Conservation (phyloP, 2,888 invertebrate genomes). For the Macroteleia sp. region DNA sequence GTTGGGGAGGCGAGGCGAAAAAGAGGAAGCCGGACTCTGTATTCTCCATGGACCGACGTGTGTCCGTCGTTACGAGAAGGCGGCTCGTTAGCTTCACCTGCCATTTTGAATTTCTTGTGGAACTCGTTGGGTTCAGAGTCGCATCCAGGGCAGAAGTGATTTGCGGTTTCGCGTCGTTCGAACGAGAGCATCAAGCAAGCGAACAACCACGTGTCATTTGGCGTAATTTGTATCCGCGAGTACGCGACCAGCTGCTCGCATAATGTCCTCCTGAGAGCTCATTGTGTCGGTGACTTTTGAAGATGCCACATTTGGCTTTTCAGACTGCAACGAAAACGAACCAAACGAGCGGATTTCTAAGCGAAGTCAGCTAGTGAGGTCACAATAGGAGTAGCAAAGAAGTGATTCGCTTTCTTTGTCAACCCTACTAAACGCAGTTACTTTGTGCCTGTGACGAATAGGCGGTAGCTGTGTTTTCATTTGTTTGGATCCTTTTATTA, state of each 20-base stretch:
- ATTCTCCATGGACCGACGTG: conserved; percentile 47
- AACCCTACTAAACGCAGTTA: conserved; percentile 30
- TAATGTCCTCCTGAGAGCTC: conserved; percentile 57
- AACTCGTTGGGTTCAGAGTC: conserved; percentile 40
- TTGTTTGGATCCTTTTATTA: conserved; percentile 66
- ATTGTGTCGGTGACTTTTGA: conserved; percentile 74
- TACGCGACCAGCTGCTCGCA: conserved; percentile 48
- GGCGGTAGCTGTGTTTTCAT: conserved; percentile 76
- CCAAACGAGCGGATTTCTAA: conserved; percentile 24
- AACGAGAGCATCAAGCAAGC: conserved; percentile 43
- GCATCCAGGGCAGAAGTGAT: conserved; percentile 68
- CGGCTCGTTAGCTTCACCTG: conserved; percentile 74
- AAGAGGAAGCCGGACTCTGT: conserved; percentile 34
- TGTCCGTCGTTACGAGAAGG: conserved; percentile 61
- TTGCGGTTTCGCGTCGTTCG: conserved; percentile 70
- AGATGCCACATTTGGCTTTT: conserved; percentile 56
- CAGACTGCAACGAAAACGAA: conserved; percentile 14
- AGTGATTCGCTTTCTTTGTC: conserved; percentile 47
- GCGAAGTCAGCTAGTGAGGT: conserved; percentile 21
- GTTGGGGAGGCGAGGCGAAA: conserved; percentile 11
- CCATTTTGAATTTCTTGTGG: conserved; percentile 73
- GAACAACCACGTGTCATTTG: conserved; percentile 66
- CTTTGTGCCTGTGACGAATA: conserved; percentile 11
- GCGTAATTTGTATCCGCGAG: conserved; percentile 76
- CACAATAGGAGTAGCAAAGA: conserved; percentile 37